These are phyloP conservation scores for Channa maculata DNA, from an alignment of 2,113 vertebrate species.

Conservation along the genomic window DNA sequence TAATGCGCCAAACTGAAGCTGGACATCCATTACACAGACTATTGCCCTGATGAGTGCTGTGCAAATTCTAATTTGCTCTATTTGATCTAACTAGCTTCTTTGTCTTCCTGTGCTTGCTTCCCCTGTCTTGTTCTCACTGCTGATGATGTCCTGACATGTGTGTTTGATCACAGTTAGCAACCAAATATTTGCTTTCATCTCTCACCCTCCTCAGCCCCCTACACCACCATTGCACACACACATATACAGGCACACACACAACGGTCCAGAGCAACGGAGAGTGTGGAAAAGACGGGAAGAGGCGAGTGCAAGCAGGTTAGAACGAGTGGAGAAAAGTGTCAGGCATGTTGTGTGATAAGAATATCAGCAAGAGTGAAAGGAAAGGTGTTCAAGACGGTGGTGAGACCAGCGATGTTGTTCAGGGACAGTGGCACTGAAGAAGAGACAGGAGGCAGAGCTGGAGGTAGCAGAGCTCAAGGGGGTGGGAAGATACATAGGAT, in stretches of 20 bases:
- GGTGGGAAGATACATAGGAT: no score
- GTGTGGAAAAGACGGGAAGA: no score
- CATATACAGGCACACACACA: conserved; percentile 19
- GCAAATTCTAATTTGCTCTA: conserved; percentile 23
- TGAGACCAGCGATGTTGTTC: no score
- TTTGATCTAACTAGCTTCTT: conserved; percentile 17
- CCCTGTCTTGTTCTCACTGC: background rate
- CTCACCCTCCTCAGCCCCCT: conserved; percentile 8
- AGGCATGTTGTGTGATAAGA: no score
- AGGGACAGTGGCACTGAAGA: no score
- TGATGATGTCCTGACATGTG: conserved; percentile 23
- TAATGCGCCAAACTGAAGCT: conserved; percentile 30
- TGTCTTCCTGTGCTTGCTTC: background rate
- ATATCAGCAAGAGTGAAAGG: no score
- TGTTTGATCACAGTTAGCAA: conserved; percentile 37
- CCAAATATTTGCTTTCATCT: conserved; percentile 40
- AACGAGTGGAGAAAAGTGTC: no score
- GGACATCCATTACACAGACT: conserved; percentile 19
- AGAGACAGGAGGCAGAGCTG: no score
- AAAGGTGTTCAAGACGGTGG: no score
- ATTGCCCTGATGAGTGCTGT: background rate
- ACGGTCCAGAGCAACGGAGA: background rate
- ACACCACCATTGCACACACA: conserved; percentile 5
- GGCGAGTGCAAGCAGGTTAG: no score
- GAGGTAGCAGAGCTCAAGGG: no score